Evolutionary conservation across 2,888 invertebrate species (phyloP).

Genomic region (Chymomyza amoena): DNA sequence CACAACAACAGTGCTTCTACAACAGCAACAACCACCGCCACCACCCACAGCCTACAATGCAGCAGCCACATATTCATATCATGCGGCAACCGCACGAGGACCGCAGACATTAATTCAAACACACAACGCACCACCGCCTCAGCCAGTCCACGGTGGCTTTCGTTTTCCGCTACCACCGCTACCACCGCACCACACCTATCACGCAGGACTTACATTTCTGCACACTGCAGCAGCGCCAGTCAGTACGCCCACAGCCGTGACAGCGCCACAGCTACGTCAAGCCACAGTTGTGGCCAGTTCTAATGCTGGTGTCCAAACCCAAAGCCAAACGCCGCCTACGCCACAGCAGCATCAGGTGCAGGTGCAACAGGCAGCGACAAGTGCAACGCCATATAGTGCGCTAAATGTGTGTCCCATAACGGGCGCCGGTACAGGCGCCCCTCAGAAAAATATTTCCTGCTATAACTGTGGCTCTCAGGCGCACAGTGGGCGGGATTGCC

Average conservation of each 20-base stretch:
- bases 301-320: constrained; percentile 67
- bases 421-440: constrained; percentile 33
- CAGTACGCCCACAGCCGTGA: constrained; percentile 54
- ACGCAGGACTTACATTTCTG: constrained; percentile 66
- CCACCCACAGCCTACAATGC: constrained; percentile 52
- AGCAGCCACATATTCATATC: constrained; percentile 74
- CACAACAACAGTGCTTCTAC: constrained; percentile 66
- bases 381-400: constrained; percentile 67
- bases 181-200: constrained; percentile 80
- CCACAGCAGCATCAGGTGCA: constrained; percentile 51
- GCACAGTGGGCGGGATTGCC: constrained; percentile 92
- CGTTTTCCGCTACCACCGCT: constrained; percentile 78
- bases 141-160: constrained; percentile 61
- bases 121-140: constrained; percentile 71
- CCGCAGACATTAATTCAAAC: constrained; percentile 68
- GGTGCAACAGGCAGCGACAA: constrained; percentile 79
- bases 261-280: constrained; percentile 60
- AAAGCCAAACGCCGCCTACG: constrained; percentile 45
- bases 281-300: constrained; percentile 52
- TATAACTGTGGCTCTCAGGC: constrained; percentile 94
- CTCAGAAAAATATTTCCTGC: constrained; percentile 82
- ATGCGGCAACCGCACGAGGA: constrained; percentile 58
- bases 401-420: constrained; percentile 64
- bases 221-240: constrained; percentile 48
- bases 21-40: constrained; percentile 52